Evolutionary conservation across 1,140 invertebrate genomes (phyloP).

Genomic region (Eupeodes corollae): DNA sequence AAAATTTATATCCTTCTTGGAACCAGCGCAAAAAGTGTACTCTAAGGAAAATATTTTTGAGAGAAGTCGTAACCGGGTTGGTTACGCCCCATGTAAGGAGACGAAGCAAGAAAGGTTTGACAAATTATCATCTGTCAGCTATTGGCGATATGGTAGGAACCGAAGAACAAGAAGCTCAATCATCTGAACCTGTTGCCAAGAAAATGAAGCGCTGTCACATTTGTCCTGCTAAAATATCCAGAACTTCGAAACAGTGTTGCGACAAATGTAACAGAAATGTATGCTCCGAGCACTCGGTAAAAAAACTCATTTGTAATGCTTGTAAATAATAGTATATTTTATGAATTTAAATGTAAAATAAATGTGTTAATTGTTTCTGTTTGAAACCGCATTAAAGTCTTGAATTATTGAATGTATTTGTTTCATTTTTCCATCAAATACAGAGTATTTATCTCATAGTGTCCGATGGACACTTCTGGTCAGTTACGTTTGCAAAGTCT

Average conservation of each 20-base stretch:
- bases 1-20: not conserved
- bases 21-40: not conserved
- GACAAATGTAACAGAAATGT: not conserved
- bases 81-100: conserved; percentile 6
- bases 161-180: conserved; percentile 5
- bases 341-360: too few species aligned
- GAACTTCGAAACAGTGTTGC: not conserved
- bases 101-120: conserved; percentile 4
- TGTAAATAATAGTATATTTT: too few species aligned
- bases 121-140: conserved; percentile 4
- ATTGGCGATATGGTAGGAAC: conserved; percentile 6
- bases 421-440: too few species aligned
- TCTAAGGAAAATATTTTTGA: conserved; percentile 5
- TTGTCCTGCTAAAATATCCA: conserved; percentile 2
- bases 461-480: too few species aligned
- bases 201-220: conserved; percentile 7
- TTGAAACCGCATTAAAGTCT: too few species aligned
- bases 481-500: too few species aligned
- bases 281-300: not conserved
- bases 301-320: not conserved
- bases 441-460: too few species aligned
- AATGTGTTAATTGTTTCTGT: too few species aligned
- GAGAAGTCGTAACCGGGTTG: conserved; percentile 6
- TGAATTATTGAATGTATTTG: too few species aligned
- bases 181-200: conserved; percentile 9